Conservation (phyloP, 2,888 invertebrate species). For the Sarcophaga subvicina region DNA sequence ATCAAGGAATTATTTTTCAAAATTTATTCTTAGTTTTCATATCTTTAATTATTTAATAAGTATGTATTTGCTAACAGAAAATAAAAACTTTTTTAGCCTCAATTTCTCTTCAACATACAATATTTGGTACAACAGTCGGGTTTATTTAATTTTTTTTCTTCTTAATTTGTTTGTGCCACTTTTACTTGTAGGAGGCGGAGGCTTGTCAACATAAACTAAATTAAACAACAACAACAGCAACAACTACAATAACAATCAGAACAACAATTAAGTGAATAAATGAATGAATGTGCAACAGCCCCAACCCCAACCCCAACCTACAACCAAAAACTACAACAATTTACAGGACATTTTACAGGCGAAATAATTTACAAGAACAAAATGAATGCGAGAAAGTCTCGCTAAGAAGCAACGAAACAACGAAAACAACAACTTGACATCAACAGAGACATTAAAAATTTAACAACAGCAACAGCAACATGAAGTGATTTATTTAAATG, state of each 20-base stretch:
- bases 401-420: slow-evolving; percentile 34
- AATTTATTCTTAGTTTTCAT: no score
- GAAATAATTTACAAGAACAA: slow-evolving; percentile 37
- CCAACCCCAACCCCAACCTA: background rate
- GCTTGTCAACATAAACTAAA: slow-evolving; percentile 58
- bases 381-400: slow-evolving; percentile 41
- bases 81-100: slow-evolving; percentile 44
- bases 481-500: slow-evolving; percentile 39
- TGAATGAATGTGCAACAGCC: no score
- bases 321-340: slow-evolving; percentile 32
- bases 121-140: no score
- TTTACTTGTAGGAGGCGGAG: slow-evolving; percentile 51
- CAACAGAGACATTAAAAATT: slow-evolving; percentile 47
- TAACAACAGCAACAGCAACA: slow-evolving; percentile 20
- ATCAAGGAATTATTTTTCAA: no score
- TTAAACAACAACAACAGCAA: slow-evolving; percentile 37
- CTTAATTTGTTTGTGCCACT: slow-evolving; percentile 58
- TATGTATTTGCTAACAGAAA: no score
- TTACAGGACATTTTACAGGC: slow-evolving; percentile 40
- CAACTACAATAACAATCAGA: slow-evolving; percentile 39
- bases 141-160: background rate
- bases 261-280: background rate
- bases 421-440: slow-evolving; percentile 45
- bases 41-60: no score
- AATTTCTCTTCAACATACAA: slow-evolving; percentile 41